Evolutionary conservation across 2,888 invertebrate species (phyloP).

Genomic region (Tetranychus piercei): DNA sequence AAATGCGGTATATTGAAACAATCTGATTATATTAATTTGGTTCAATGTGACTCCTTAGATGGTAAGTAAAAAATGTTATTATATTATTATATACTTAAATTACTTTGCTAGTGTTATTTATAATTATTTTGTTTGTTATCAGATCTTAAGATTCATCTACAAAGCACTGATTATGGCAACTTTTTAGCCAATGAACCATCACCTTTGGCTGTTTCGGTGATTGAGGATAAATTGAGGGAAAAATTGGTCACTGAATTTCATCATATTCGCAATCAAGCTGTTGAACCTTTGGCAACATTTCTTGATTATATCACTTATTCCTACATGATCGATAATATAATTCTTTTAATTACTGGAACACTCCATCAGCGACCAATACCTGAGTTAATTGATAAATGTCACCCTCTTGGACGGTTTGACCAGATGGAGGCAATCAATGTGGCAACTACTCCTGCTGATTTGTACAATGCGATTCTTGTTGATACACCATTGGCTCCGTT

Average conservation of each 20-base stretch:
- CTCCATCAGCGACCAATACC: conserved; percentile 94
- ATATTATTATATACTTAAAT: too few relatives aligned
- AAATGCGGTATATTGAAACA: conserved; percentile 94
- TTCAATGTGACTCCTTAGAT: conserved; percentile 97
- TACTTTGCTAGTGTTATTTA: background rate
- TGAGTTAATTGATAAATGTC: conserved; percentile 94
- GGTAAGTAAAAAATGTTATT: background rate
- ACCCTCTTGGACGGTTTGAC: conserved; percentile 88
- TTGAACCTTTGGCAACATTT: conserved; percentile 90
- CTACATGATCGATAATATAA: conserved; percentile 99
- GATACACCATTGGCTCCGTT: conserved; percentile 97
- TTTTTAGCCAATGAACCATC: conserved; percentile 93
- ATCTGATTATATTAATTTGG: conserved; percentile 89
- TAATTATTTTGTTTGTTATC: background rate
- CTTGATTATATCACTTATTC: conserved; percentile 92
- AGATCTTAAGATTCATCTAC: conserved; percentile 91
- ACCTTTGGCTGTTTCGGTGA: conserved; percentile 86
- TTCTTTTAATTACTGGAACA: conserved; percentile 64
- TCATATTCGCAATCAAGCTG: conserved; percentile 90
- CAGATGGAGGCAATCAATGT: conserved; percentile 99
- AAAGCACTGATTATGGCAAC: conserved; percentile 96
- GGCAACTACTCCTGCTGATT: conserved; percentile 91
- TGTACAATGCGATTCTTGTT: conserved; percentile 96
- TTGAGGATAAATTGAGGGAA: conserved; percentile 93
- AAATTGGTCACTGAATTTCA: conserved; percentile 97